phyloP scores from a whole-genome alignment of 2,888 invertebrate species.

The Julus scanicus region DNA sequence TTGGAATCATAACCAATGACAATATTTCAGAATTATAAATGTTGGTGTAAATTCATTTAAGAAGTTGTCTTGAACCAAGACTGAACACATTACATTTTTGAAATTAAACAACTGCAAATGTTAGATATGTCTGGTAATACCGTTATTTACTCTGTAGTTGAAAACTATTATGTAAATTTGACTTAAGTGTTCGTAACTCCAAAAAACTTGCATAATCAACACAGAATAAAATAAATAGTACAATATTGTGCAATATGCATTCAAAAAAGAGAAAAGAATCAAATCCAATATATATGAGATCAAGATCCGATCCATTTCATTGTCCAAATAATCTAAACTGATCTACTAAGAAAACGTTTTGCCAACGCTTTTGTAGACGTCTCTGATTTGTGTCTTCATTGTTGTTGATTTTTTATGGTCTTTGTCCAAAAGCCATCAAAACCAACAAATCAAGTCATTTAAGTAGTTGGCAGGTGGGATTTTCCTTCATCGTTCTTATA shows the following conservation, averaged over 20 bases:
- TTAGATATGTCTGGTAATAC: no score
- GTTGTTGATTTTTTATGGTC: not conserved
- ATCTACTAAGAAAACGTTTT: not conserved
- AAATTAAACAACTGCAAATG: no score
- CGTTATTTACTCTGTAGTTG: no score
- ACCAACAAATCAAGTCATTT: not conserved
- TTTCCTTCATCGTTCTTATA: conserved; percentile 22
- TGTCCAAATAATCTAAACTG: not conserved
- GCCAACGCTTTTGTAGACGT: not conserved
- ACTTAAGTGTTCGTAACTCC: no score
- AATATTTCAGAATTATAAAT: not conserved
- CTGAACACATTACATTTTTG: no score
- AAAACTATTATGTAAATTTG: no score
- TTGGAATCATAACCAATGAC: not conserved
- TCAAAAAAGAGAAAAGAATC: not conserved
- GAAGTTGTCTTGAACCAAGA: not conserved
- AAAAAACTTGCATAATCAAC: no score
- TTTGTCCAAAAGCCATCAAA: conserved; percentile 3
- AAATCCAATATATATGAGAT: not conserved
- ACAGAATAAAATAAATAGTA: no score
- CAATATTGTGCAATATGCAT: not conserved
- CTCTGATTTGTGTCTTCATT: conserved; percentile 5
- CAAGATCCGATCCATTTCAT: not conserved
- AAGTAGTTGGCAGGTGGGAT: conserved; percentile 22
- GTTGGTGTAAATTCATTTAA: not conserved